Percentiles rank a stretch among this genome's conserved stretches.
These are phyloP conservation scores for Columba janthina DNA, from an alignment of 2,113 vertebrate genomes.

Conservation along the genomic window DNA sequence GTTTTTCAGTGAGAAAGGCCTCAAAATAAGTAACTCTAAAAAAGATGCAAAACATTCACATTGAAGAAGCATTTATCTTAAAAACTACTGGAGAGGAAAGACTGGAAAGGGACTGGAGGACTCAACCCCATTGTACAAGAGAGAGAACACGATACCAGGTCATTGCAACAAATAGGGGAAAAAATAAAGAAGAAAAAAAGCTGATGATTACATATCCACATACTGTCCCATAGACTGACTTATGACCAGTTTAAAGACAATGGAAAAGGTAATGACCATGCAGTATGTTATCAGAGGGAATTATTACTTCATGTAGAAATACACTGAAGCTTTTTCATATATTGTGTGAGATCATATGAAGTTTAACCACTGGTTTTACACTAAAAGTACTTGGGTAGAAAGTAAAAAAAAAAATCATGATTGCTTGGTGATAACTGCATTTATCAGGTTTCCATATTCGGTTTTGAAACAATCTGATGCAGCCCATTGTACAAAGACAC, in stretches of 20 bases:
- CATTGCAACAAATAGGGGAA: neutral
- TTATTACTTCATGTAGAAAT: neutral
- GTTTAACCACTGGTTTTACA: neutral
- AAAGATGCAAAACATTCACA: neutral
- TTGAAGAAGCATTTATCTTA: neutral
- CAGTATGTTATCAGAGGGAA: neutral
- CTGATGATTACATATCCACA: neutral
- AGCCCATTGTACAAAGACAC: neutral
- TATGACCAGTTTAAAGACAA: neutral
- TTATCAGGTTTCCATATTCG: neutral
- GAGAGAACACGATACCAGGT: neutral
- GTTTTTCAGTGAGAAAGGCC: neutral
- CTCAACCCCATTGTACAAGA: neutral
- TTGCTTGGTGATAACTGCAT: neutral
- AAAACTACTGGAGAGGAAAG: neutral
- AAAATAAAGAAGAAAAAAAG: neutral
- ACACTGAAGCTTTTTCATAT: neutral
- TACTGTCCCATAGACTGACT: neutral
- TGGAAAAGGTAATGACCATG: neutral
- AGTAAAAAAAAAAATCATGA: neutral
- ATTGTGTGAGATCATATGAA: neutral
- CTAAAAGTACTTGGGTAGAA: neutral
- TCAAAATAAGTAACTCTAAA: neutral
- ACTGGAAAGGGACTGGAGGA: neutral
- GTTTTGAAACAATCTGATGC: neutral